phyloP scores from a whole-genome alignment of 1,140 invertebrate genomes.

The Oryctes rhinoceros region DNA sequence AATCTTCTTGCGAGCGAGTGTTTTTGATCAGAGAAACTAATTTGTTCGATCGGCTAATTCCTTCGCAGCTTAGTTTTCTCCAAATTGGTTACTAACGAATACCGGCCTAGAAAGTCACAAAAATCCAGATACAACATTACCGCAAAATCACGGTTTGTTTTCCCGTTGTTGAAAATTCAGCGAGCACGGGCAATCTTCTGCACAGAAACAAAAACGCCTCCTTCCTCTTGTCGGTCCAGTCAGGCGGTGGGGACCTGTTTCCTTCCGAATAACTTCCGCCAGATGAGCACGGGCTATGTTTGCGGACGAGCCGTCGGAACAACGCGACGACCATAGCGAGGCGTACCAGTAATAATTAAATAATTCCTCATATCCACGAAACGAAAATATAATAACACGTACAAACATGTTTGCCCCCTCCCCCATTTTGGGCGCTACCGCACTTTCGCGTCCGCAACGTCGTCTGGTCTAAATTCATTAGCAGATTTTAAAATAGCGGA shows the following conservation, averaged over 20 bases:
- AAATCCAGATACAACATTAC: too few species aligned
- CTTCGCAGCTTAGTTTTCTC: too few species aligned
- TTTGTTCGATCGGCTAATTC: too few species aligned
- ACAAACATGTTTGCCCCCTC: constrained; percentile 27
- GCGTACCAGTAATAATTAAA: constrained; percentile 28
- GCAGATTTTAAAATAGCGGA: constrained; percentile 34
- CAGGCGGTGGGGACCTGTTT: neutral
- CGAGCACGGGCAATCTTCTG: neutral
- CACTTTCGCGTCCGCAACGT: constrained; percentile 13
- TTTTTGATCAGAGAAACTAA: too few species aligned
- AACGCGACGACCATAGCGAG: neutral
- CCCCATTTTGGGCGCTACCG: neutral
- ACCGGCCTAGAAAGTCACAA: too few species aligned
- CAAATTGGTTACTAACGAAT: too few species aligned
- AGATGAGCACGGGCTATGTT: constrained; percentile 33
- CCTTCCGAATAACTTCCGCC: constrained; percentile 35
- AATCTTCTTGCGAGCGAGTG: too few species aligned
- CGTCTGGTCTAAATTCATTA: constrained; percentile 37
- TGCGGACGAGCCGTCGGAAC: constrained; percentile 20
- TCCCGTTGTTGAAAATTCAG: neutral
- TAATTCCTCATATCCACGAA: constrained; percentile 36
- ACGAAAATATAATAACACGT: constrained; percentile 37
- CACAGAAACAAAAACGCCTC: neutral
- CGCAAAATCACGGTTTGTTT: too few species aligned
- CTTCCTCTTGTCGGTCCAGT: neutral